A percentile compares a stretch with the other conserved stretches of the same genome.
phyloP scores from a whole-genome alignment of 2,797 vertebrate species.

The Urocyon cinereoargenteus region DNA sequence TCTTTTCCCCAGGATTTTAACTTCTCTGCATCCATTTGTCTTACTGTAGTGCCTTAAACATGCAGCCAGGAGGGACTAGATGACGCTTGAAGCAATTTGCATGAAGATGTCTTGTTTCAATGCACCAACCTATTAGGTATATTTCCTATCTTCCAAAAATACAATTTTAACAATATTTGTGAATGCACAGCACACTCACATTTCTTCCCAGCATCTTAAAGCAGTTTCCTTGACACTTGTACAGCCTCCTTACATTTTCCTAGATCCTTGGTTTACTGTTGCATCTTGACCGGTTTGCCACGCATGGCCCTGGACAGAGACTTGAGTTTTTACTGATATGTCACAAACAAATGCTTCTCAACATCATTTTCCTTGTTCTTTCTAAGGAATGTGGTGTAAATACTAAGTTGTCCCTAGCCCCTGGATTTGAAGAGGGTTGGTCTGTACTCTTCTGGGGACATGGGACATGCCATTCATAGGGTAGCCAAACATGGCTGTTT shows the following conservation, averaged over 20 bases:
- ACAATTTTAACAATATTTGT: not conserved
- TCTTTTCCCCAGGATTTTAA: not conserved
- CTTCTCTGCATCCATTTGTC: not conserved
- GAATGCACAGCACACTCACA: not conserved
- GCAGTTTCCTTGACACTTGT: too few species aligned
- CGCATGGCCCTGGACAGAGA: not conserved
- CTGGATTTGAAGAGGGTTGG: not conserved
- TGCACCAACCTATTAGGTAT: not conserved
- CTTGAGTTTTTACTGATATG: not conserved
- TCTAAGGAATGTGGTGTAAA: not conserved
- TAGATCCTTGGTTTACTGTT: not conserved
- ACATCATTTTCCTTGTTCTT: not conserved
- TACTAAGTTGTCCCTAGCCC: not conserved
- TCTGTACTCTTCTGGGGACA: not conserved
- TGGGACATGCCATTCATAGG: too few species aligned
- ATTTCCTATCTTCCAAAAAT: not conserved
- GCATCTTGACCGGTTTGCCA: not conserved
- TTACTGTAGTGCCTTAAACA: not conserved
- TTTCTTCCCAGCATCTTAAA: not conserved
- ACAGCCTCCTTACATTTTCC: not conserved
- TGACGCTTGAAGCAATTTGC: accelerated
- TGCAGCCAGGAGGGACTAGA: too few species aligned
- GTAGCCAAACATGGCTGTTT: not conserved
- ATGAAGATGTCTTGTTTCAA: not conserved
- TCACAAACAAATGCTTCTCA: not conserved